Evolutionary conservation across 92 coral and sea anemone species (phyloP), one percentile per base, ranked within the genome.

Genomic region (Heliopora coerulea): DNA sequence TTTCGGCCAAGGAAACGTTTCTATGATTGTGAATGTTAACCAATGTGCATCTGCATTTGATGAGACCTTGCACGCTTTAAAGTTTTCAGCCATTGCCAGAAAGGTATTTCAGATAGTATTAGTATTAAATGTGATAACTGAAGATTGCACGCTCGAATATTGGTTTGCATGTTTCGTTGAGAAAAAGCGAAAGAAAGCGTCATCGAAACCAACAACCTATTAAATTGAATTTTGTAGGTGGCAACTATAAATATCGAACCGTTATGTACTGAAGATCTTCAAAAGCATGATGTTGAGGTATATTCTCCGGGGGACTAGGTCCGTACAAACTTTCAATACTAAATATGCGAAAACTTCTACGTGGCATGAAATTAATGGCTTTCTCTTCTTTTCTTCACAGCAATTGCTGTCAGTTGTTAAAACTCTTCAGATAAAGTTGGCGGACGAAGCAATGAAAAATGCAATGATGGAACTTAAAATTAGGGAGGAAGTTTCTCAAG

Each of bases 51-150:
- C 91, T 1, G 83, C 83, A 48, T 93, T 87, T 58, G 96, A 93
- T 46, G 96, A 93, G 70, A 93, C 98, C 0, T 84, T 83, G 35
- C 96, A 89, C 12, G 93, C 86, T 12, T 66, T 93, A 64, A 93
- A 89, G 81, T 89, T 93, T 62, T 87, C 98, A 25, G 98, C 96
- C 3, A 93, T 87, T 31, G 98, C 98, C 20, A 87, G 85, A 78
- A 86, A 93, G 91, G 98, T 93, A 82, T 23, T 6, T 17, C 8
- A 50, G 17, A 6, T 4, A 37, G 12, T 12, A n/a, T n/a, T n/a
- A n/a, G n/a, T n/a, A n/a, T n/a, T n/a, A n/a, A n/a, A n/a, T n/a
- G n/a, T n/a, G n/a, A n/a, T n/a, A n/a, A n/a, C n/a, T n/a, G n/a
- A n/a, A n/a, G n/a, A n/a, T n/a, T n/a, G n/a, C n/a, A n/a, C n/a